Conservation (phyloP, 2,888 invertebrate species). For the Andrena minutula region DNA sequence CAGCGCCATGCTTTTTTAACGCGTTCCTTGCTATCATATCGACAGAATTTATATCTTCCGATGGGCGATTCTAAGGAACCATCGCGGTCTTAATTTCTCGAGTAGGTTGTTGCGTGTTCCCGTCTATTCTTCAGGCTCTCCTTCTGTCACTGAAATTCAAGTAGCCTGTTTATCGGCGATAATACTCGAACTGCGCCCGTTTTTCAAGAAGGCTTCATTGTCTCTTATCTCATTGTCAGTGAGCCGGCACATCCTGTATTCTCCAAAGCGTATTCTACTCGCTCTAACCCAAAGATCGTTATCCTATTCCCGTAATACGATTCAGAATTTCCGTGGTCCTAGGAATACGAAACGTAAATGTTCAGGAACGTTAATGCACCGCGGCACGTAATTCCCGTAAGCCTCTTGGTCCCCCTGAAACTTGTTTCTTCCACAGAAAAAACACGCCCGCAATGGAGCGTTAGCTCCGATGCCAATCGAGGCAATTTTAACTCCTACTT, state of each 20-base stretch:
- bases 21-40: background rate
- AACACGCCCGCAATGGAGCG: background rate
- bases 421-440: background rate
- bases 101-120: background rate
- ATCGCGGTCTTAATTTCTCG: background rate
- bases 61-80: background rate
- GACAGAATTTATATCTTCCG: background rate
- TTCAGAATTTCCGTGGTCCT: slow-evolving; percentile 24
- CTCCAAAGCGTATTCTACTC: slow-evolving; percentile 14
- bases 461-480: background rate
- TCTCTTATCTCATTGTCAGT: slow-evolving; percentile 46
- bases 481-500: slow-evolving; percentile 2
- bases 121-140: slow-evolving; percentile 27
- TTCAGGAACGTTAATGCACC: background rate
- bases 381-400: background rate
- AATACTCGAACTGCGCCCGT: slow-evolving; percentile 31
- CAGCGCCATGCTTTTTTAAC: background rate
- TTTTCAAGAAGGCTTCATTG: slow-evolving; percentile 38
- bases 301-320: slow-evolving; percentile 27
- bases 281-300: slow-evolving; percentile 41
- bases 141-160: slow-evolving; percentile 28
- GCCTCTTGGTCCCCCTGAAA: background rate
- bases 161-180: slow-evolving; percentile 51
- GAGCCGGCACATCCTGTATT: slow-evolving; percentile 38
- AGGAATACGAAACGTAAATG: slow-evolving; percentile 5